Evolutionary conservation across 2,797 vertebrate genomes (phyloP).

Genomic region (Decapterus maruadsi): DNA sequence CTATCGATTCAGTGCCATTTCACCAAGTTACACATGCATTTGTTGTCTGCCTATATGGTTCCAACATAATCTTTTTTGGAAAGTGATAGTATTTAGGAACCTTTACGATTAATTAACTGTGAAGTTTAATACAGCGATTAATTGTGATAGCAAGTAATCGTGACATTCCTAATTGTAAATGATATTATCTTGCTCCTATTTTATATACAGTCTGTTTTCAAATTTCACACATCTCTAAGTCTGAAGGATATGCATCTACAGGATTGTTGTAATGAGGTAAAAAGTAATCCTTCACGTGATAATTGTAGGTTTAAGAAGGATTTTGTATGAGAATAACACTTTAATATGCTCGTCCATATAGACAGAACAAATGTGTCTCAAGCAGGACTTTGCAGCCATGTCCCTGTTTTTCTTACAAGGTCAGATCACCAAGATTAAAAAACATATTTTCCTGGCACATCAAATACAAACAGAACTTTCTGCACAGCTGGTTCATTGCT

Average conservation of each 20-base stretch:
- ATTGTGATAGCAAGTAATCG: too few species aligned
- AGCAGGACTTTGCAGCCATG: not conserved
- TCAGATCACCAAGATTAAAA: not conserved
- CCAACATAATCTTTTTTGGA: too few species aligned
- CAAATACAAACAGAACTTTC: not conserved
- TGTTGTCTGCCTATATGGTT: too few species aligned
- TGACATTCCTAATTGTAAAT: not conserved
- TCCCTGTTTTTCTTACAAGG: not conserved
- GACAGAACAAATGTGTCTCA: conserved; percentile 20
- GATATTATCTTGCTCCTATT: not conserved
- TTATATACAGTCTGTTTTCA: not conserved
- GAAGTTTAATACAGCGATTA: too few species aligned
- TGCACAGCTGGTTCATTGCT: too few species aligned
- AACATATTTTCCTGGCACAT: not conserved
- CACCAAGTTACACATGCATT: too few species aligned
- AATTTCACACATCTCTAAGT: conserved; percentile 11
- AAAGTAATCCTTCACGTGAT: conserved; percentile 12
- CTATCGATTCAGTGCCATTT: too few species aligned
- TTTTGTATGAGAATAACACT: conserved; percentile 16
- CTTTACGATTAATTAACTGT: too few species aligned
- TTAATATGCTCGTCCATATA: conserved; percentile 1
- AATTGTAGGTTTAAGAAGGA: conserved; percentile 17
- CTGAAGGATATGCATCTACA: conserved; percentile 17
- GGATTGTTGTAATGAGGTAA: conserved; percentile 16
- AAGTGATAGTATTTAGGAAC: too few species aligned